Evolutionary conservation across 2,888 invertebrate genomes (phyloP), one percentile per base, ranked within the genome.

Genomic region (Pyrrhosoma nymphula): DNA sequence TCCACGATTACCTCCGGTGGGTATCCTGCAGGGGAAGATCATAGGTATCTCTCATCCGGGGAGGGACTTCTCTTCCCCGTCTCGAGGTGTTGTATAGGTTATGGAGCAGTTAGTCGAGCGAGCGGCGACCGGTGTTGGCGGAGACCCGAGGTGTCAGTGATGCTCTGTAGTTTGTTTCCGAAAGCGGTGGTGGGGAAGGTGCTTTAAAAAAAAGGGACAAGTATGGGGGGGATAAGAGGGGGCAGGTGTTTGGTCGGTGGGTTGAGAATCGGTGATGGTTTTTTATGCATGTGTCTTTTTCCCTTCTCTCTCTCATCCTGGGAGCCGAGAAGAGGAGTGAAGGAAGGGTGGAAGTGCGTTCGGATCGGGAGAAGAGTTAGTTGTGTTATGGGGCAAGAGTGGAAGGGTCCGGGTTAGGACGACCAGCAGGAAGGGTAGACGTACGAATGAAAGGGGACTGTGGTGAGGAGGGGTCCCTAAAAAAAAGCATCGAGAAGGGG

Each of bases 241-340:
- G 93, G 93, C 93, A 93, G 93, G 93, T 93, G 93, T 89, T 56
- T 47, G 26, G 82, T 18, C 3, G 82, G 12, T 35, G 26, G 82
- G 82, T 18, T 23, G 82, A 14, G 82, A 82, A 35, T 20, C 18
- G 26, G 8, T 26, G 26, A 26, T 69, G 69, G 69, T 69, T 69
- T 69, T 69, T 69, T 60, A 16, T n/a, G 6, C 60, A 69, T 26
- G 69, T 69, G 23, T 69, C 69, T 4, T n/a, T 69, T n/a, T 69
- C 69, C 69, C 23, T n/a, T 69, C 1, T 69, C 69, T 69, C 26
- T 69, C 26, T 26, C 69, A 8, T 26, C 2, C 69, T 69, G 26
- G 3, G 26, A 26, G 69, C 26, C 69, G 26, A 26, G 23, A 69
- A 18, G 69, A 23, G n/a, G n/a, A 69, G 69, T 10, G 26, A 20